phyloP scores from a whole-genome alignment of 2,888 invertebrate genomes.

The Chymomyza caudatula region DNA sequence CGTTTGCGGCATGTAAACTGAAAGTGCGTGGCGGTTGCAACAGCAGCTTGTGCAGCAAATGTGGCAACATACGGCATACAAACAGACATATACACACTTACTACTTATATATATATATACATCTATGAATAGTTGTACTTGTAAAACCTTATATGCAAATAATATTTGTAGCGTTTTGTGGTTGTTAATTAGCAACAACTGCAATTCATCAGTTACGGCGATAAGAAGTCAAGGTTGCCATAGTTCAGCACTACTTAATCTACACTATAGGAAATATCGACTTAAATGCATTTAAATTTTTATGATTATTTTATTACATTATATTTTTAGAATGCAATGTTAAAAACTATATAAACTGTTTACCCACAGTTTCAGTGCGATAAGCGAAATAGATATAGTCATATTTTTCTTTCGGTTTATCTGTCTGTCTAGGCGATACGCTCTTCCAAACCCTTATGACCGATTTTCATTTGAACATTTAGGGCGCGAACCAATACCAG shows the following conservation, averaged over 20 bases:
- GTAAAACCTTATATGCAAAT: background rate
- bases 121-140: background rate
- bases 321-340: background rate
- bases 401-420: too few relatives aligned
- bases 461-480: too few relatives aligned
- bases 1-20: conserved; percentile 61
- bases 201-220: background rate
- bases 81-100: background rate
- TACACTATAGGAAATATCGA: background rate
- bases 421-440: too few relatives aligned
- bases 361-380: background rate
- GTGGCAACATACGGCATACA: background rate
- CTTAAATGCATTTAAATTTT: background rate
- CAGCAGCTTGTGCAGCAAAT: conserved; percentile 31
- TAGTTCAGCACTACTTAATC: background rate
- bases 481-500: too few relatives aligned
- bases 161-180: background rate
- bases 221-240: background rate
- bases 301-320: background rate
- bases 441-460: too few relatives aligned
- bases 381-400: too few relatives aligned
- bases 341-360: background rate
- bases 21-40: conserved; percentile 17
- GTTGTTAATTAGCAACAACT: background rate
- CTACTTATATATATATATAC: background rate